phyloP scores from a whole-genome alignment of 2,888 invertebrate species.

The Sesamia inferens region DNA sequence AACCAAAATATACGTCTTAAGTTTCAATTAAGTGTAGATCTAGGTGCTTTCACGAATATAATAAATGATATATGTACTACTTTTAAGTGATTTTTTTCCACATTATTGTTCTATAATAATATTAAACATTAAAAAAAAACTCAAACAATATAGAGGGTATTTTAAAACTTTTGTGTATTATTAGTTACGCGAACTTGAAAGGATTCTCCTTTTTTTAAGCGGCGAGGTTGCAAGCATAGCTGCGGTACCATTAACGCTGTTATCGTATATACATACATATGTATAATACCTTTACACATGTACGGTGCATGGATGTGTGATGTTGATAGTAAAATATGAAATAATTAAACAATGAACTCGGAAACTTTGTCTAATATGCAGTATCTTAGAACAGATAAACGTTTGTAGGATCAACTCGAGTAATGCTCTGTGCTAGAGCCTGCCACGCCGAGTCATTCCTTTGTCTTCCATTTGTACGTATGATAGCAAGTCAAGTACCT shows the following conservation, averaged over 20 bases:
- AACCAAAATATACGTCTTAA: neutral
- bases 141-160: too few relatives aligned
- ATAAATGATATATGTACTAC: neutral
- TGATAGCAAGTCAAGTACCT: too few relatives aligned
- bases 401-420: neutral
- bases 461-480: too few relatives aligned
- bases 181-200: neutral
- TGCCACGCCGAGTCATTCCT: neutral
- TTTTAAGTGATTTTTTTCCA: conserved; percentile 1
- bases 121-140: too few relatives aligned
- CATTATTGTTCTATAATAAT: conserved; percentile 10
- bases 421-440: neutral
- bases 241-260: neutral
- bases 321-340: neutral
- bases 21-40: neutral
- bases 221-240: neutral
- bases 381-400: neutral
- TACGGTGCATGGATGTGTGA: too few relatives aligned
- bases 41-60: conserved; percentile 25
- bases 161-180: too few relatives aligned
- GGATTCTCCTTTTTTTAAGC: neutral
- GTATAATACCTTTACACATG: too few relatives aligned
- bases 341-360: conserved; percentile 1
- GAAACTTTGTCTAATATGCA: neutral
- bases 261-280: neutral